Evolutionary conservation across 2,113 vertebrate genomes (phyloP).

Genomic region (Elgaria multicarinata): DNA sequence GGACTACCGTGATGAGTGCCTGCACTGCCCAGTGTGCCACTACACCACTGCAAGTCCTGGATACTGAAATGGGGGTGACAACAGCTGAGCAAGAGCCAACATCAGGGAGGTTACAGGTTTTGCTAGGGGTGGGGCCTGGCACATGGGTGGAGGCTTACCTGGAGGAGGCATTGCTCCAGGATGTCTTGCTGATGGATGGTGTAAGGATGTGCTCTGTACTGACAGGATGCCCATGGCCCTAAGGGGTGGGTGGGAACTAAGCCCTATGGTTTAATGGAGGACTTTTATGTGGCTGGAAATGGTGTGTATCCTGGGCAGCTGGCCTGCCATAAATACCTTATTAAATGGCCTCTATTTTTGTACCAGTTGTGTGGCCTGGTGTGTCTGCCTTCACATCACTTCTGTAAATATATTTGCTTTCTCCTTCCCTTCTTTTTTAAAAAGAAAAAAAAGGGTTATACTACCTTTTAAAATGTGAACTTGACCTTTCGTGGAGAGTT

Average conservation of each 20-base stretch:
- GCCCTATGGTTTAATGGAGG: not conserved
- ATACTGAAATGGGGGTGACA: not conserved
- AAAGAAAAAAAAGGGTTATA: not conserved
- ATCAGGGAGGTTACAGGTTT: not conserved
- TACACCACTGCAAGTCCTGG: not conserved
- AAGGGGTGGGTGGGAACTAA: not conserved
- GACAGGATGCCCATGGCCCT: not conserved
- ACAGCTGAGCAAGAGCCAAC: too few species aligned
- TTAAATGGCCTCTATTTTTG: slow-evolving; percentile 74
- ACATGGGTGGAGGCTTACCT: not conserved
- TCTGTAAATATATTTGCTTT: not conserved
- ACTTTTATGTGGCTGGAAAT: not conserved
- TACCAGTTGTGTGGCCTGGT: slow-evolving; percentile 24
- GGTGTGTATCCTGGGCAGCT: slow-evolving; percentile 60
- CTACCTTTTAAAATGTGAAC: not conserved
- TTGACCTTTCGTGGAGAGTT: not conserved
- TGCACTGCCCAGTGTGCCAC: too few species aligned
- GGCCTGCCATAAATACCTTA: slow-evolving; percentile 54
- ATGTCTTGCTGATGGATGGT: not conserved
- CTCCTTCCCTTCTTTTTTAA: not conserved
- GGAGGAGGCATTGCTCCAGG: not conserved
- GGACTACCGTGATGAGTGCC: too few species aligned
- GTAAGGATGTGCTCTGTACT: not conserved
- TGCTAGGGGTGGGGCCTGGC: not conserved
- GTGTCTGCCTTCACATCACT: slow-evolving; percentile 26